Percentiles rank a stretch among this genome's conserved stretches.
These are phyloP conservation scores for Hexactinellida sp. DNA, from an alignment of 37 sponge, comb jelly and placozoan species.

Conservation along the genomic window DNA sequence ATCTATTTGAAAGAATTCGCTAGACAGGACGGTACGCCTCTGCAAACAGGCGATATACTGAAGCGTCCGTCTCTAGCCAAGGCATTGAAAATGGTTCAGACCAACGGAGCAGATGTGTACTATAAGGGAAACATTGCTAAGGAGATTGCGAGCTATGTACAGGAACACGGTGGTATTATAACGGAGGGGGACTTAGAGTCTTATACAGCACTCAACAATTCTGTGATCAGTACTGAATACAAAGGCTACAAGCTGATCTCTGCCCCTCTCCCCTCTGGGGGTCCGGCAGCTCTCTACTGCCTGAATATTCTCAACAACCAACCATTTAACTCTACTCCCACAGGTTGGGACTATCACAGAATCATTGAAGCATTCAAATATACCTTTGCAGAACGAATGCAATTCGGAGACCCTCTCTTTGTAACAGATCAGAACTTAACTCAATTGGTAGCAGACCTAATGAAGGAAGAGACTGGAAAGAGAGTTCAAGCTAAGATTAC, in stretches of 20 bases:
- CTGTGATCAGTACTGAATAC: constrained; percentile 20
- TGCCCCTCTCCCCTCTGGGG: constrained; percentile 53
- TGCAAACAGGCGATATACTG: constrained; percentile 35
- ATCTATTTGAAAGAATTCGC: background rate
- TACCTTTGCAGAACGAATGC: constrained; percentile 49
- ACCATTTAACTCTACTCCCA: background rate
- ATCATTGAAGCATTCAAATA: constrained; percentile 85
- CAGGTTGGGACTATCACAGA: constrained; percentile 41
- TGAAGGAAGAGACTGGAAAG: constrained; percentile 30
- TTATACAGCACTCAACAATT: constrained; percentile 27
- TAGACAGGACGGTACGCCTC: background rate
- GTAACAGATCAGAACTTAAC: background rate
- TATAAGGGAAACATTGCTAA: constrained; percentile 38
- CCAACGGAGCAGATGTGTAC: constrained; percentile 26
- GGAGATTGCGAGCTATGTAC: constrained; percentile 31
- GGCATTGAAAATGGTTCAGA: constrained; percentile 32
- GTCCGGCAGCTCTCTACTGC: constrained; percentile 45
- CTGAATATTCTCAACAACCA: constrained; percentile 47
- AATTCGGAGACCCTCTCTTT: constrained; percentile 70
- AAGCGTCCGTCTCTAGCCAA: constrained; percentile 29
- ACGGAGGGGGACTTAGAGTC: constrained; percentile 32
- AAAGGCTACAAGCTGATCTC: constrained; percentile 22
- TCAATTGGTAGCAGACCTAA: constrained; percentile 48
- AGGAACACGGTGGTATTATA: constrained; percentile 40
- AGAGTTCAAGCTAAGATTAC: constrained; percentile 26